Evolutionary conservation across 2,888 invertebrate genomes (phyloP).

Genomic region (Amiota communis): DNA sequence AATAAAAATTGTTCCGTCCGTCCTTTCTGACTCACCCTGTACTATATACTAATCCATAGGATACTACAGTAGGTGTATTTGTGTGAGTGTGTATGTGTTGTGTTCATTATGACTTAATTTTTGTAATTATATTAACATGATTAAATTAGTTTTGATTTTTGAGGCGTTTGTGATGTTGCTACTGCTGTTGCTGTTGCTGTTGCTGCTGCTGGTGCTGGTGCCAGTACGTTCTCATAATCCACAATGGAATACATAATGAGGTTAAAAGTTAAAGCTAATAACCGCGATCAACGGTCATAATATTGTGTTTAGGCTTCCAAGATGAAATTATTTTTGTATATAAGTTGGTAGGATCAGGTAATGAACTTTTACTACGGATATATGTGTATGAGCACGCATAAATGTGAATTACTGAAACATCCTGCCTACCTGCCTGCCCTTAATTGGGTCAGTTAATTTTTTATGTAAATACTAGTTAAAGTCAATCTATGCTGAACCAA

Average conservation of each 20-base stretch:
- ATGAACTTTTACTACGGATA: no score
- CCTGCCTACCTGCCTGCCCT: background rate
- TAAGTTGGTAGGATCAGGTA: no score
- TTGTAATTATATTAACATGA: conserved; percentile 66
- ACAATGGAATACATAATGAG: conserved; percentile 27
- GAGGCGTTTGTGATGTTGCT: conserved; percentile 44
- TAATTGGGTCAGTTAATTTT: conserved; percentile 19
- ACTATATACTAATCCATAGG: no score
- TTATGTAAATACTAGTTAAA: background rate
- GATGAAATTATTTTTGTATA: no score
- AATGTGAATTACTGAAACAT: no score
- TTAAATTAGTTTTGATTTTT: conserved; percentile 65
- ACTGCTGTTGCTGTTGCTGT: no score
- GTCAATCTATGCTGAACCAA: no score
- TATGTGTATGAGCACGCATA: no score
- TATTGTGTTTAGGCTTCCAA: no score
- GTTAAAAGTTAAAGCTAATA: conserved; percentile 27
- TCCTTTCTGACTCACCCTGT: no score
- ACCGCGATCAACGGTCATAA: conserved; percentile 6
- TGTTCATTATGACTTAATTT: conserved; percentile 64
- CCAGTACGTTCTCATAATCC: conserved; percentile 23
- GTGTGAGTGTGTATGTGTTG: conserved; percentile 41
- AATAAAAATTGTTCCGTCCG: no score
- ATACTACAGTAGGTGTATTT: conserved; percentile 6
- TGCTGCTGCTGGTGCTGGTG: no score